Base-by-base conservation (phyloP, 2,888 invertebrate genomes). In the Linyphia triangularis region DNA sequence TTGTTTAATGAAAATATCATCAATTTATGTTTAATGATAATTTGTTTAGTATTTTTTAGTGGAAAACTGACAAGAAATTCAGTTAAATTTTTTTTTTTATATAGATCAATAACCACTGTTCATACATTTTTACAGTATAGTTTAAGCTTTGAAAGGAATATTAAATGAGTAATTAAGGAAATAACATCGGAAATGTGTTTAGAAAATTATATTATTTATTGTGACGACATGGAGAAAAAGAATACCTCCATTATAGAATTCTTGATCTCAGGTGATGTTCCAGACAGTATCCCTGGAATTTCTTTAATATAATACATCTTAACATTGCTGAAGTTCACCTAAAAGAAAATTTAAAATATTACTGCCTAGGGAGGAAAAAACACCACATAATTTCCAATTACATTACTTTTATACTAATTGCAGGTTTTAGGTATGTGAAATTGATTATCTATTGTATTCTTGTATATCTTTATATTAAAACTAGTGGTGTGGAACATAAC, bases 271-370 rank as follows among this genome's bases (percentile, higher is more conserved):
- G 72, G 24, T 10, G 28, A 22, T 0, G 72, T 63, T 16, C n/a
- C 13, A 7, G 13, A 43, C 16, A 37, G 24, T 9, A 30, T 30
- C 16, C 63, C 63, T 3, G 82, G 82, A 3, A 63, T 3, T 72
- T 83, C 83, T 59, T 75, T 65, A 82, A 88, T 83, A 28, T 75
- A 88, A 51, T 81, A 88, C 0, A 90, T 51, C 85, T 82, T 73
- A 1, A 88, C 61, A 19, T 67, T 73, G 0, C 75, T 33, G 26
- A 88, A 77, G 9, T 83, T 40, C 1, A 88, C 88, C 65, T 82
- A 26, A 26, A 77, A 70, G 5, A 30, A 16, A 43, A 30, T 1
- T 19, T 6, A 13, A 6, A n/a, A 26, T 9, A 37, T 26, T 40
- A n/a, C 9, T 19, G 69, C 16, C 19, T 16, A 19, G 9, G 30